These are phyloP conservation scores for Adoxophyes honmai DNA, from an alignment of 1,140 invertebrate genomes.

Conservation along the genomic window DNA sequence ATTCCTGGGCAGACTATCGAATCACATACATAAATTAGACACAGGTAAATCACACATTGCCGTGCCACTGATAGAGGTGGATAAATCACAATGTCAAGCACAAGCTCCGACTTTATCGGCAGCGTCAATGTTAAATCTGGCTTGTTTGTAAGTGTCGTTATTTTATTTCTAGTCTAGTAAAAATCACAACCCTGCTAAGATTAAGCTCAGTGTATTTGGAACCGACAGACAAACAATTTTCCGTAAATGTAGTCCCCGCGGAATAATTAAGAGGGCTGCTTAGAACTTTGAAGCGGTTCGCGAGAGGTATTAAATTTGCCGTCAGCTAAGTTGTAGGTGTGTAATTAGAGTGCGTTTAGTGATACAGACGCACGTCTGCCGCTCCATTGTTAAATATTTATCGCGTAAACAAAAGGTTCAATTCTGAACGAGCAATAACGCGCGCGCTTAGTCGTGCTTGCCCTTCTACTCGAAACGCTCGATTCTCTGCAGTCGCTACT, in stretches of 20 bases:
- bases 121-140: no score
- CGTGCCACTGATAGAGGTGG: no score
- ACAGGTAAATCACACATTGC: no score
- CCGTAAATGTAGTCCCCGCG: not conserved
- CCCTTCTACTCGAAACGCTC: not conserved
- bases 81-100: no score
- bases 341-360: constrained; percentile 6
- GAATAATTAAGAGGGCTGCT: constrained; percentile 3
- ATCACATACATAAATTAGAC: no score
- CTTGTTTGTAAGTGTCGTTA: no score
- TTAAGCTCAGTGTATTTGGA: no score
- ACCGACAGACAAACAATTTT: not conserved
- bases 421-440: constrained; percentile 5
- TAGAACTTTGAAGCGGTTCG: constrained; percentile 12
- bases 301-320: constrained; percentile 4
- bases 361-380: constrained; percentile 1
- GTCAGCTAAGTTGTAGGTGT: not conserved
- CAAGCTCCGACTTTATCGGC: no score
- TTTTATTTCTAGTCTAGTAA: no score
- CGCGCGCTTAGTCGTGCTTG: not conserved
- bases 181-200: no score
- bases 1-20: no score
- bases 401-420: not conserved
- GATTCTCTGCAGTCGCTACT: not conserved
- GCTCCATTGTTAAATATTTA: constrained; percentile 13